Evolutionary conservation across 2,797 vertebrate genomes (phyloP).

Genomic region (Pseudochirops corinnae): DNA sequence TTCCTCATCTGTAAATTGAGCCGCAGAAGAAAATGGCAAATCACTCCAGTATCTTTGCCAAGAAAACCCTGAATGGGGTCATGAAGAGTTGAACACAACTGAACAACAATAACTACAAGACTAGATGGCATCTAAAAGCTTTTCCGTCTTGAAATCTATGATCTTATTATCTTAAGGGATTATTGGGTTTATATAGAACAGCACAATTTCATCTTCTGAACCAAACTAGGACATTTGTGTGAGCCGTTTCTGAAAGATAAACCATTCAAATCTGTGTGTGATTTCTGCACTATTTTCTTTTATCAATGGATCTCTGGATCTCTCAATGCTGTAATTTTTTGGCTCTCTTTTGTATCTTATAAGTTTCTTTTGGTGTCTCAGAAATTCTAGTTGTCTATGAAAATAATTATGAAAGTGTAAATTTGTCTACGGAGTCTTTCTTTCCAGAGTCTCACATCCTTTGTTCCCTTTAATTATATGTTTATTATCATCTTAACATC

Average conservation of each 20-base stretch:
- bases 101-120: neutral
- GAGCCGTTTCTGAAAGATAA: constrained; percentile 8
- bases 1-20: neutral
- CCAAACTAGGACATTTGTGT: neutral
- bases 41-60: neutral
- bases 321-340: neutral
- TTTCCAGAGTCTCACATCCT: constrained; percentile 40
- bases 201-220: constrained; percentile 6
- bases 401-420: neutral
- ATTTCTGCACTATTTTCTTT: neutral
- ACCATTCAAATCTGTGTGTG: neutral
- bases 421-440: constrained; percentile 38
- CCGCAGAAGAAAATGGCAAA: neutral
- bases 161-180: neutral
- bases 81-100: neutral
- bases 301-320: neutral
- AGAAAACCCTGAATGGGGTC: neutral
- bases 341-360: constrained; percentile 9
- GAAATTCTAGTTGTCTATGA: constrained; percentile 12
- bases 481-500: constrained; percentile 74
- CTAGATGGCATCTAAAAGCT: neutral
- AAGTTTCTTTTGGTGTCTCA: constrained; percentile 21
- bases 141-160: neutral
- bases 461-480: constrained; percentile 64
- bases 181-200: neutral